Conservation (phyloP, 2,888 invertebrate genomes). For the Dendrolimus pini region DNA sequence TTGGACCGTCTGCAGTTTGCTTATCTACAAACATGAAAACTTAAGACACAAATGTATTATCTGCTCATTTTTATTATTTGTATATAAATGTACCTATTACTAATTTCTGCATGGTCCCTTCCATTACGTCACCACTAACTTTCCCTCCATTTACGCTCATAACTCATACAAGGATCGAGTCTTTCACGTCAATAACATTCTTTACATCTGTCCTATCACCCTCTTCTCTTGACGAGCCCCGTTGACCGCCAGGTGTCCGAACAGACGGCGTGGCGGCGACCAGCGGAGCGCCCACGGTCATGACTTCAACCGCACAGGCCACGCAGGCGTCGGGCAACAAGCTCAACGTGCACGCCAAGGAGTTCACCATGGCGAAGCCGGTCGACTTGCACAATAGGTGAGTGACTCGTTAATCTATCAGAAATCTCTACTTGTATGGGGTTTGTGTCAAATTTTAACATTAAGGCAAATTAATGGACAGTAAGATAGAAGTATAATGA, state of each 20-base stretch:
- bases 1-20: too few species aligned
- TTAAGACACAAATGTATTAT: too few species aligned
- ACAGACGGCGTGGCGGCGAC: conserved; percentile 70
- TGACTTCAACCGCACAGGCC: conserved; percentile 35
- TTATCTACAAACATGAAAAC: too few species aligned
- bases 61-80: too few species aligned
- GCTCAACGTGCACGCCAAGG: conserved; percentile 92
- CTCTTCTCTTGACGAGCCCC: conserved; percentile 68
- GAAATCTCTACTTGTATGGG: too few species aligned
- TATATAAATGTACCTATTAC: neutral
- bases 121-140: neutral
- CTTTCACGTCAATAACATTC: conserved; percentile 1
- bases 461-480: too few species aligned
- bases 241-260: conserved; percentile 78
- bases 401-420: conserved; percentile 20
- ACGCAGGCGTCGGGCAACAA: conserved; percentile 67
- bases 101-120: neutral
- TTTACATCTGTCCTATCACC: conserved; percentile 48
- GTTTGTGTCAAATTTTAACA: too few species aligned
- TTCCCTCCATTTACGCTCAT: neutral
- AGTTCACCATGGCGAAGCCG: conserved; percentile 89
- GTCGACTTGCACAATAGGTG: conserved; percentile 69
- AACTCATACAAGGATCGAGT: neutral
- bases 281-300: conserved; percentile 35
- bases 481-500: too few species aligned